A percentile compares a stretch with the other conserved stretches of the same genome.
Evolutionary conservation across 2,797 vertebrate species (phyloP).

Genomic region (Hypotaenidia philippensis): DNA sequence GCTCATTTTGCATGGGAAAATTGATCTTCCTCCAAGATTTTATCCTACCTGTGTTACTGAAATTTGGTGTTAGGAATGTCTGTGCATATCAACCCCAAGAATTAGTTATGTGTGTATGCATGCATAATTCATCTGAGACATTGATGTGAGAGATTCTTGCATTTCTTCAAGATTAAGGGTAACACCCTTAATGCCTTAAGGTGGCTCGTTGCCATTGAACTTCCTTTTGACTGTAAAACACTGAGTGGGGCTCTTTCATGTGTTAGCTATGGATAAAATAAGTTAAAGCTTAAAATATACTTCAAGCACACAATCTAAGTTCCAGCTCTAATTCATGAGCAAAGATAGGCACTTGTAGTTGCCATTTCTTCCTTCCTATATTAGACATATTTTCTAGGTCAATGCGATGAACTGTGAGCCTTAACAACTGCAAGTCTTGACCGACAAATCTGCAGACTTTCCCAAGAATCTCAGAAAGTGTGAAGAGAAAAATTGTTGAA

Average conservation of each 20-base stretch:
- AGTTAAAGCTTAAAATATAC: neutral
- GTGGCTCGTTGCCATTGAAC: neutral
- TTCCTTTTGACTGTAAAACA: neutral
- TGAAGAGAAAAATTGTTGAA: neutral
- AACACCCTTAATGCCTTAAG: neutral
- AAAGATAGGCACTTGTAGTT: neutral
- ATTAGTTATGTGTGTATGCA: neutral
- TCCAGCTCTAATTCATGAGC: neutral
- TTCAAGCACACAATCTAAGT: neutral
- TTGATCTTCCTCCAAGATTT: neutral
- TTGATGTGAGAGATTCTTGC: neutral
- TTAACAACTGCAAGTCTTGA: neutral
- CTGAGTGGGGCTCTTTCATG: neutral
- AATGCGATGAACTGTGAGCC: neutral
- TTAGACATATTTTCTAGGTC: neutral
- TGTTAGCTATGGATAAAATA: neutral
- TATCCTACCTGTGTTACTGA: neutral
- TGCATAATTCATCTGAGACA: neutral
- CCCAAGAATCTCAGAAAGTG: neutral
- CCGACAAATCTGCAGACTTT: neutral
- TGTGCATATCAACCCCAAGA: neutral
- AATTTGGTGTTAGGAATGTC: neutral
- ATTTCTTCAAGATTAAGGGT: neutral
- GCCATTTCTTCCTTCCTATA: neutral
- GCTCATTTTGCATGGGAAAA: neutral